phyloP scores from a whole-genome alignment of 1,140 invertebrate genomes.

The Diuraphis noxia region DNA sequence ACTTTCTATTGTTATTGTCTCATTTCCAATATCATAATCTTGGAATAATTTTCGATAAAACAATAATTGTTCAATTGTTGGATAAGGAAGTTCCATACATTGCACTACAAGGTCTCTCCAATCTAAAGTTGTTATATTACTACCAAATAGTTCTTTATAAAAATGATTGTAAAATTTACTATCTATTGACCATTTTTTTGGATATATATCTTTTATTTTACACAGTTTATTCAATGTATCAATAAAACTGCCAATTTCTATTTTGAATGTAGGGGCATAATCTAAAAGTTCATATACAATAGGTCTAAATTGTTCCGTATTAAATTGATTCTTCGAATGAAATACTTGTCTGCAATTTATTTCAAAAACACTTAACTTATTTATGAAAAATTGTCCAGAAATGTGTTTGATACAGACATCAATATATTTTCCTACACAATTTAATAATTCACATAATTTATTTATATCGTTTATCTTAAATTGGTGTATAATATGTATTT shows the following conservation, averaged over 20 bases:
- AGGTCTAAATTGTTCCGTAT: background rate
- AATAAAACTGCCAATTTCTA: background rate
- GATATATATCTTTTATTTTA: constrained; percentile 1
- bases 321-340: background rate
- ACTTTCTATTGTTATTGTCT: constrained; percentile 14
- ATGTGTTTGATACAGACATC: background rate
- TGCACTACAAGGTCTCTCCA: constrained; percentile 43
- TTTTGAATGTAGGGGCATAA: background rate
- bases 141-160: constrained; percentile 10
- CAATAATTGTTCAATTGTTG: background rate
- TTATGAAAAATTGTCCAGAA: constrained; percentile 23
- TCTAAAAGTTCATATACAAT: constrained; percentile 13
- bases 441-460: constrained; percentile 21
- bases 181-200: background rate
- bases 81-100: constrained; percentile 18
- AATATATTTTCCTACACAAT: background rate
- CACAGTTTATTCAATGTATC: background rate
- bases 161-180: background rate
- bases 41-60: constrained; percentile 23
- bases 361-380: constrained; percentile 24
- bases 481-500: background rate
- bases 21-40: background rate
- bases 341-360: background rate
- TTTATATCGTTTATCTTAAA: constrained; percentile 40
- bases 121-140: constrained; percentile 16